Evolutionary conservation across 2,888 invertebrate genomes (phyloP).

Genomic region (Cosmorhoe ocellata): DNA sequence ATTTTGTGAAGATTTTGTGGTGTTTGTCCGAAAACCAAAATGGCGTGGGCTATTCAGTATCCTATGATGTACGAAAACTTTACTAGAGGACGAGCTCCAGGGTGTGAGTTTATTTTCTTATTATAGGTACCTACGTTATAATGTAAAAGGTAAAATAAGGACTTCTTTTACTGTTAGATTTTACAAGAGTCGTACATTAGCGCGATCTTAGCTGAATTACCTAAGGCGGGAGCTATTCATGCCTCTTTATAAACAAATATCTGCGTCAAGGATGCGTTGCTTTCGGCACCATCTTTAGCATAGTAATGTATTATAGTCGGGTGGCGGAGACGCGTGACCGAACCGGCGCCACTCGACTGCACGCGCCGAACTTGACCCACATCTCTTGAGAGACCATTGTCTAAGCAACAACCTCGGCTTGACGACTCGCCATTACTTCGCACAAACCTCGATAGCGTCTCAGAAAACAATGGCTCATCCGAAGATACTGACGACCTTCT

Average conservation of each 20-base stretch:
- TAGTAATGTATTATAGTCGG: slow-evolving; percentile 19
- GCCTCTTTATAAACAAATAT: slow-evolving; percentile 3
- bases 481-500: slow-evolving; percentile 33
- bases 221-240: background rate
- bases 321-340: slow-evolving; percentile 50
- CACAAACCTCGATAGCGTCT: slow-evolving; percentile 39
- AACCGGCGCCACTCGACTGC: slow-evolving; percentile 49
- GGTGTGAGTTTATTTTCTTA: slow-evolving; percentile 29
- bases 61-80: slow-evolving; percentile 25
- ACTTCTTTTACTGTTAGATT: no score
- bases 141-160: no score
- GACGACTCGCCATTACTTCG: slow-evolving; percentile 49
- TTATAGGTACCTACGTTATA: background rate
- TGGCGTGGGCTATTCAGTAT: slow-evolving; percentile 32
- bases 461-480: slow-evolving; percentile 39
- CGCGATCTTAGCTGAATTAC: no score
- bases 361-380: slow-evolving; percentile 75
- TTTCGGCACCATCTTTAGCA: slow-evolving; percentile 2
- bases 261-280: slow-evolving; percentile 9
- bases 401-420: slow-evolving; percentile 60
- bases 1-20: background rate
- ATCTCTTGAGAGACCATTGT: slow-evolving; percentile 70
- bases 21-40: slow-evolving; percentile 9
- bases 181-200: no score
- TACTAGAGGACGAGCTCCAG: slow-evolving; percentile 17